Base-by-base conservation (phyloP, 2,113 vertebrate species). In the Buteo buteo region DNA sequence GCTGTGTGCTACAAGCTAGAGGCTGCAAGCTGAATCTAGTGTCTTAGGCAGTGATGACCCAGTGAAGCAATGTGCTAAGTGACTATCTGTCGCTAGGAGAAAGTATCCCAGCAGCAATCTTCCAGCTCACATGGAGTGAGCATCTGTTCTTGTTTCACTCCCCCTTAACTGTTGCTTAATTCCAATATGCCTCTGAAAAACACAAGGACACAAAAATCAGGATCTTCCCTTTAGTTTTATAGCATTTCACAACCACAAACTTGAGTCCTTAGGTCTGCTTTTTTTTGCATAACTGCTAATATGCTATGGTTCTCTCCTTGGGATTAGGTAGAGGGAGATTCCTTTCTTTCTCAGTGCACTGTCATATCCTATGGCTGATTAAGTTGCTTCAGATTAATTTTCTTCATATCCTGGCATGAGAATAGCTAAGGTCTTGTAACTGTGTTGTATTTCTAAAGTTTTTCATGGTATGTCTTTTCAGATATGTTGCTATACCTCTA, bases 401-500 rank as follows among this genome's bases (percentile, higher is more conserved):
- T 52, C 62, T 71, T 94, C 34, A 19, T 69, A 36, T 67, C 24
- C 29, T 79, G 70, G 10, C 13, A 8, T 34, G 19, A 93, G 42
- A 72, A 67, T 55, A 82, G 34, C 65, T 69, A 14, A 61, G 34
- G 38, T 55, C 86, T 85, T 82, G n/a, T 93, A 77, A 69, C 52
- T 59, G 25, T 74, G 77, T 78, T 90, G 36, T 52, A 21, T 73
- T 92, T 83, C 38, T 36, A 11, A 86, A 89, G 55, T 13, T 50
- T 92, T 94, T 85, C 62, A 50, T 69, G 57, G 65, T 49, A 17
- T 97, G 34, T 97, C 92, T 97, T 97, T 98, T 45, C 97, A 99
- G 99, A 71, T 98, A 96, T 77, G 45, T 99, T 94, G 99, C 99
- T 24, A 97, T 97, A 65, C 99, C 99, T 70, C 77, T 99, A 42